Percentiles rank a stretch among this genome's conserved stretches.
These are phyloP conservation scores for Prunella strophiata DNA, from an alignment of 2,797 vertebrate genomes.

Conservation along the genomic window DNA sequence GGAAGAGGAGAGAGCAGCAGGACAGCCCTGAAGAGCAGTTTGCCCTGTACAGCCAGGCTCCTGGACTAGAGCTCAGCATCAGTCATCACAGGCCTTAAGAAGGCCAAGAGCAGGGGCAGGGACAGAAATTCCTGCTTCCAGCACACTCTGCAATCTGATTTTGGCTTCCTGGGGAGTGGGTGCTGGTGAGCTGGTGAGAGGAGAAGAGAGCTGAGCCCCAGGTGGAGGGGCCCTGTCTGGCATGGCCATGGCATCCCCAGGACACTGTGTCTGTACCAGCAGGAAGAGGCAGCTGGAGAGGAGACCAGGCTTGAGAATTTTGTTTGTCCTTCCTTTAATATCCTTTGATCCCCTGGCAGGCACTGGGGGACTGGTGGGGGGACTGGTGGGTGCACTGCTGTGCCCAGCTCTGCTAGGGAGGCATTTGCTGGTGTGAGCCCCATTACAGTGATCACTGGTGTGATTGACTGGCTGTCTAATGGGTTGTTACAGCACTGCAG, in stretches of 20 bases:
- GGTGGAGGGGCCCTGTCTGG: neutral
- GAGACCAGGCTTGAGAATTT: neutral
- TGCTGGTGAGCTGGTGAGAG: neutral
- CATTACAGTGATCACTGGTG: neutral
- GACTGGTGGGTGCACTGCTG: neutral
- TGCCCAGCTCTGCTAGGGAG: neutral
- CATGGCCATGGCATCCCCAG: neutral
- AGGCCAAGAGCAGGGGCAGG: neutral
- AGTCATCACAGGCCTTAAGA: neutral
- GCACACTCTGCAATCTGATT: neutral
- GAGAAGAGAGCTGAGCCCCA: neutral
- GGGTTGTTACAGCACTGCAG: slow-evolving; percentile 34
- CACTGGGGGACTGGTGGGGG: neutral
- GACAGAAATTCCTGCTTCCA: neutral
- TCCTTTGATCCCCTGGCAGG: neutral
- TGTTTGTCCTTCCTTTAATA: neutral
- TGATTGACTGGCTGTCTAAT: slow-evolving; percentile 44
- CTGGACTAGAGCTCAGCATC: neutral
- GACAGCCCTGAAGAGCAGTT: neutral
- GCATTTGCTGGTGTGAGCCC: neutral
- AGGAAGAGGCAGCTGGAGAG: neutral
- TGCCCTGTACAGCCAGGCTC: neutral
- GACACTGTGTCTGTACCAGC: neutral
- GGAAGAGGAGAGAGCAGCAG: neutral
- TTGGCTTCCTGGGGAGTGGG: neutral